Percentiles rank a stretch among this genome's conserved stretches.
These are phyloP conservation scores for Martes martes DNA, from an alignment of 2,113 vertebrate genomes.

Conservation along the genomic window DNA sequence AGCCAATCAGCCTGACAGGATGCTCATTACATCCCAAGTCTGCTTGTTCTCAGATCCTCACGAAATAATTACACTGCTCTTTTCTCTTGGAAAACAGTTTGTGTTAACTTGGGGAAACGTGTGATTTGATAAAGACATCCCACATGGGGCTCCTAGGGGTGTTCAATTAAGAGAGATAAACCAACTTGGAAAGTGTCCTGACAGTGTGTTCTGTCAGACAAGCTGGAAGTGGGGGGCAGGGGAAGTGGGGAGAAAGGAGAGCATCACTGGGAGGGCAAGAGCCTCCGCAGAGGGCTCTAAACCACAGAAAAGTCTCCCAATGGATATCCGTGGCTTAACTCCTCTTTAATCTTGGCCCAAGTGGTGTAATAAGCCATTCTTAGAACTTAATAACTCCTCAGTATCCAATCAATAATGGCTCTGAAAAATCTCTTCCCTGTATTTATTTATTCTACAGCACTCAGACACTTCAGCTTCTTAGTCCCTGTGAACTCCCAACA, in stretches of 20 bases:
- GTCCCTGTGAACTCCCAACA: neutral
- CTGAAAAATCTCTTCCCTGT: conserved; percentile 13
- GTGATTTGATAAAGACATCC: neutral
- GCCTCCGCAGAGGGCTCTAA: neutral
- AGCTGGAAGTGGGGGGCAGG: neutral
- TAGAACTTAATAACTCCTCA: conserved; percentile 59
- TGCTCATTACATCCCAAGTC: neutral
- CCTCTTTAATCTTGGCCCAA: conserved; percentile 46
- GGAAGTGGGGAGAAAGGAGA: rapidly evolving
- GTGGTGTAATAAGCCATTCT: conserved; percentile 44
- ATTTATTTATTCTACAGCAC: conserved; percentile 1
- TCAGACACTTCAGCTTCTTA: neutral
- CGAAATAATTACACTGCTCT: neutral
- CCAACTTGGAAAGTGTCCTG: neutral
- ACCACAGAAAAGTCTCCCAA: neutral
- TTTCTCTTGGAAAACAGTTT: neutral
- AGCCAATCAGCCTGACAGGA: neutral
- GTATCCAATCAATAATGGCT: conserved; percentile 17
- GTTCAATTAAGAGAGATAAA: neutral
- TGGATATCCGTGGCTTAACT: neutral
- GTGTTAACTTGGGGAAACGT: neutral
- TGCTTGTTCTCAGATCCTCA: neutral
- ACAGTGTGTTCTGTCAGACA: neutral
- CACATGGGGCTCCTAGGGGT: neutral
- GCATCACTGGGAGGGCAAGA: no score